Base-by-base conservation (phyloP, 2,888 invertebrate genomes). In the Macrosiphum euphorbiae region DNA sequence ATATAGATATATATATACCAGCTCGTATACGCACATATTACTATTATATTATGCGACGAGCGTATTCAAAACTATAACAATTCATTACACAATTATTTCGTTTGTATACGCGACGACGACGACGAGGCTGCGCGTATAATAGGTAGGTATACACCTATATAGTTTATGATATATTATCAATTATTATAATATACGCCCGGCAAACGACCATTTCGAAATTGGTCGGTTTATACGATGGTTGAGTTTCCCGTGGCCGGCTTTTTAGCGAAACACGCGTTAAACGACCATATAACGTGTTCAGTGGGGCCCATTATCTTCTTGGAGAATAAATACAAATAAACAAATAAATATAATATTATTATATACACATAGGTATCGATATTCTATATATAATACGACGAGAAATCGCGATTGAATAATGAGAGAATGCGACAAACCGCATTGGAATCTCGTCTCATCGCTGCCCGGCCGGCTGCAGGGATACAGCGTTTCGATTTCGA, bases 21-120 rank as follows among this genome's bases (percentile, higher is more conserved):
- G 35, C 67, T 67, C 13, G 67, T 16, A 20, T 35, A 67, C n/a
- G n/a, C n/a, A 67, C 8, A 58, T 55, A 55, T 55, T 24, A n/a
- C n/a, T n/a, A 55, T 58, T 20, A 78, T 35, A 44, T 26, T 90
- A 44, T 26, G 90, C 35, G n/a, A 50, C 8, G 78, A 20, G 20
- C 7, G 78, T 78, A 78, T 90, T 90, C 90, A 52, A 90, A 90
- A 67, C 90, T 50, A 78, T 78, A 90, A 90, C 90, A 50, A 50
- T 90, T 78, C 50, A 52, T 78, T 24, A 50, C 50, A 90, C 67
- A 47, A 61, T 90, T 47, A 55, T 90, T 67, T 90, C 61, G 61
- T 44, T 86, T 47, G 16, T 47, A 13, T 47, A 47, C 16, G 41
- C 55, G 88, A 26, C 88, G 55, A 41, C 61, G 44, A 28, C 58